Evolutionary conservation across 2,888 invertebrate genomes (phyloP), one percentile per base, ranked within the genome.

Genomic region (Adela reaumurella): DNA sequence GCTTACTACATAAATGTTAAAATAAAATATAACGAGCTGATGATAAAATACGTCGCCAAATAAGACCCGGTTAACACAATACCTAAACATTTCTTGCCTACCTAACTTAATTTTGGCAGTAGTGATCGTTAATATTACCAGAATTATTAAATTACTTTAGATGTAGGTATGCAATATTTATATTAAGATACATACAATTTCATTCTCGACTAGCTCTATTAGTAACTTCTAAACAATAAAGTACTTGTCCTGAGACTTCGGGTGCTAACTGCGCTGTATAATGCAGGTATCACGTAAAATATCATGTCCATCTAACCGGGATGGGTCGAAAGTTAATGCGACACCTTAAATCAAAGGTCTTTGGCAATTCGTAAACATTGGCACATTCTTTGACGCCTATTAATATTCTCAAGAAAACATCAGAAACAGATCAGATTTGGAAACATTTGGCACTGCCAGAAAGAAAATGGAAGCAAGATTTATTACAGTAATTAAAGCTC

Each of bases 101-200:
- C 69, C 70, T 74, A 74, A 57, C 53, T 65, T 72, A 72, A n/a
- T n/a, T 66, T 64, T 74, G 77, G 76, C 77, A 76, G 77, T 76
- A 70, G 64, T 71, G 70, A 69, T 67, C 68, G 67, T 62, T 65
- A 65, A 58, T 8, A 59, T 67, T 68, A 67, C 63, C 65, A 67
- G 67, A 66, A 66, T 63, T 11, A 29, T 28, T 35, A 46, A 14
- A 29, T 35, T 17, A 46, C n/a, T 16, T 18, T 19, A 10, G 24
- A 19, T 46, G 46, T 17, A 20, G 8, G 24, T 24, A n/a, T n/a
- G n/a, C n/a, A 35, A 35, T 14, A 35, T 35, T 35, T 3, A 35
- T 35, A 14, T 35, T 14, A 14, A 35, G 8, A 35, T 35, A 35
- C n/a, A 35, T 35, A 35, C 6, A 35, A 35, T 35, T 8, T 35